These are phyloP conservation scores for Epinephelus coioides DNA, from an alignment of 2,797 vertebrate species.

Conservation along the genomic window DNA sequence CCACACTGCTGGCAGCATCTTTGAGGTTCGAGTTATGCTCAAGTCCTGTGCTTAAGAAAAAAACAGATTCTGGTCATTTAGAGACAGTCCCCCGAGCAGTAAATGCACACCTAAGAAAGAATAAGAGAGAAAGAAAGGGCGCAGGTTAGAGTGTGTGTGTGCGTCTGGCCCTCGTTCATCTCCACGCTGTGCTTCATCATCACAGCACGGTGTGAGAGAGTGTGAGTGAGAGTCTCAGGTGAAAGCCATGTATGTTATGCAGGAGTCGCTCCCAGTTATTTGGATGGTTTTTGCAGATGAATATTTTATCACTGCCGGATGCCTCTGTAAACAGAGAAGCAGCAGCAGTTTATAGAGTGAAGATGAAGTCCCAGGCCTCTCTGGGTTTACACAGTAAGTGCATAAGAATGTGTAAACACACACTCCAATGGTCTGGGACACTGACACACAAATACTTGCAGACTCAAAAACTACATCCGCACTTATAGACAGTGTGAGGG, in stretches of 20 bases:
- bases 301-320: conserved; percentile 85
- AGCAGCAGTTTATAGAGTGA: conserved; percentile 70
- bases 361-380: conserved; percentile 58
- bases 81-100: not conserved
- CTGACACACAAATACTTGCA: conserved; percentile 35
- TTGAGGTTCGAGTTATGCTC: not conserved
- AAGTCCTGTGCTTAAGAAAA: not conserved
- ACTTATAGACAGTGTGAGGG: not conserved
- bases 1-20: not conserved
- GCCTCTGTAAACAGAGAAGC: conserved; percentile 81
- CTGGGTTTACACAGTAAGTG: conserved; percentile 55
- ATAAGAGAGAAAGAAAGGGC: not conserved
- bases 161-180: not conserved
- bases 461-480: conserved; percentile 15
- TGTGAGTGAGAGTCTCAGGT: conserved; percentile 54
- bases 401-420: conserved; percentile 62
- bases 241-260: conserved; percentile 53
- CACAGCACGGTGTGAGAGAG: conserved; percentile 18
- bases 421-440: conserved; percentile 27
- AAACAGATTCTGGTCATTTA: not conserved
- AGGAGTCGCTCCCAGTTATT: conserved; percentile 76
- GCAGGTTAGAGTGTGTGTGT: not conserved
- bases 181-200: not conserved
- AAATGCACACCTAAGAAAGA: conserved; percentile 2
- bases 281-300: conserved; percentile 75